Evolutionary conservation across 1,140 invertebrate species (phyloP), one percentile per base, ranked within the genome.

Genomic region (Caenorhabditis tropicalis): DNA sequence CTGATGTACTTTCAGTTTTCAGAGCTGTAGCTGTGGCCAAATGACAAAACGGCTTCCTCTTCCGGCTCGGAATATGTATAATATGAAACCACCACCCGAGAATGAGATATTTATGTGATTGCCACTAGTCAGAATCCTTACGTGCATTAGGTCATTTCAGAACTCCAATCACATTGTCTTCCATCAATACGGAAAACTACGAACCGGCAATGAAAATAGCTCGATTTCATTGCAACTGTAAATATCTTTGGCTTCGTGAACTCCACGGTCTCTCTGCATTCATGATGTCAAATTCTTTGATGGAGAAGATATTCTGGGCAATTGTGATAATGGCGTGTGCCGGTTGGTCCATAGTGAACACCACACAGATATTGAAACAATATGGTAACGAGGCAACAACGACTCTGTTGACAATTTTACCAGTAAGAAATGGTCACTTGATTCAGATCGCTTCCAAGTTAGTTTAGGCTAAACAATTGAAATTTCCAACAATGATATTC

Each of bases 271-370:
- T 84, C 0, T 49, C 83, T 1, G 74, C 83, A 19, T 51, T 84
- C 31, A 84, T 84, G 83, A 84, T 84, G 83, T 79, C 65, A 10
- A 84, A 84, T 27, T 84, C 83, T 15, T 27, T 84, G 16, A 39
- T 80, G 10, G 24, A 51, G 49, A 84, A 84, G 27, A 51, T 81
- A n/a, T 79, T 51, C 49, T 84, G 83, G 83, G 48, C 33, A 6
- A 31, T 53, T 12, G 49, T 84, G 9, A 84, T 84, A n/a, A 49
- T 33, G 21, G 29, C 36, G 6, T 49, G 58, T n/a, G 70, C 83
- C 9, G 65, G n/a, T 5, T 51, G 16, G 19, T 84, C 83, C 3
- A 84, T 84, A 29, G 31, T n/a, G 6, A 79, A 79, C 24, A 80
- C 83, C 10, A 29, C 74, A n/a, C 10, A 48, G 5, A 84, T 84